These are phyloP conservation scores for Ctena decussata DNA, from an alignment of 2,888 invertebrate genomes.

Conservation along the genomic window DNA sequence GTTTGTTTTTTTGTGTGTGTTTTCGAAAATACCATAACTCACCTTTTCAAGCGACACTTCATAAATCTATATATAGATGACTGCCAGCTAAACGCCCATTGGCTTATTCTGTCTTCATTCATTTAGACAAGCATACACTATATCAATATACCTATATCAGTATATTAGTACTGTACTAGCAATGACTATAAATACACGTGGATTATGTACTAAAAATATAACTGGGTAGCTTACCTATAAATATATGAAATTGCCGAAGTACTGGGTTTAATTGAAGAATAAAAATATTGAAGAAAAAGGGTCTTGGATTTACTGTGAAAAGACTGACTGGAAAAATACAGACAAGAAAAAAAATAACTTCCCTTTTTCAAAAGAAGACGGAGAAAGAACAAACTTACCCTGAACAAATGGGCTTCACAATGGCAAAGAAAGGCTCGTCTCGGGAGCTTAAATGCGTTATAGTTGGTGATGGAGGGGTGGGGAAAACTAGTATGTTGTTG, in stretches of 20 bases:
- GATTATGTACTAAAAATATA: background rate
- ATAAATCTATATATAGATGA: background rate
- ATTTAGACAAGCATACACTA: background rate
- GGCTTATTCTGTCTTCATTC: background rate
- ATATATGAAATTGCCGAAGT: background rate
- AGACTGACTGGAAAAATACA: too few species aligned
- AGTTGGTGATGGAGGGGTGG: conserved; percentile 83
- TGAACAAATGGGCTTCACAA: background rate
- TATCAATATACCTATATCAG: background rate
- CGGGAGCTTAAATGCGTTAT: conserved; percentile 77
- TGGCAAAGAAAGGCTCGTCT: background rate
- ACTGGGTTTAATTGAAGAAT: too few species aligned
- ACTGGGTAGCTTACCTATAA: background rate
- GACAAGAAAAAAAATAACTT: too few species aligned
- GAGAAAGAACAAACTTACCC: background rate
- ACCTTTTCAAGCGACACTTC: too few species aligned
- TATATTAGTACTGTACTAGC: background rate
- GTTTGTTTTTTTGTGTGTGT: too few species aligned
- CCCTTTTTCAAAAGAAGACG: background rate
- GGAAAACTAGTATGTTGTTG: conserved; percentile 81
- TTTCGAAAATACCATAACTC: background rate
- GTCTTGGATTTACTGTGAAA: too few species aligned
- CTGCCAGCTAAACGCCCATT: background rate
- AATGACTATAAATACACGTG: conserved; percentile 1
- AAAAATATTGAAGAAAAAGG: too few species aligned